phyloP scores from a whole-genome alignment of 2,888 invertebrate genomes.

The Liopterus haemorrhoidalis region DNA sequence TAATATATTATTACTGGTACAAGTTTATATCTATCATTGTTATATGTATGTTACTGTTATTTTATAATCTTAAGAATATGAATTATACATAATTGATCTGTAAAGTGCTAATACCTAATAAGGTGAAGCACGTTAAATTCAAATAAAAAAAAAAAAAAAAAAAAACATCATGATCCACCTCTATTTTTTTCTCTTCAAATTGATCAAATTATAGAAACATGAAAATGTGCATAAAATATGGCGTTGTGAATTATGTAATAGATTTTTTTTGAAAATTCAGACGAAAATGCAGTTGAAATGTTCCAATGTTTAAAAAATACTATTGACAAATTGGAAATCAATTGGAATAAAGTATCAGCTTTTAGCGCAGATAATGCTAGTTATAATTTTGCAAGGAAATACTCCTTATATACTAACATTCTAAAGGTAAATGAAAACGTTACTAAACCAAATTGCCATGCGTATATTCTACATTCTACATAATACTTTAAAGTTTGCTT shows the following conservation, averaged over 20 bases:
- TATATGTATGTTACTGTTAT: too few species aligned
- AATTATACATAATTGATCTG: too few species aligned
- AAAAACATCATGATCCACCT: neutral
- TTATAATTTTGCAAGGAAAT: neutral
- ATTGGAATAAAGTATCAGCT: neutral
- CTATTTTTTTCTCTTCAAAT: conserved; percentile 2
- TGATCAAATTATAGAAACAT: neutral
- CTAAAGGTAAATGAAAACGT: neutral
- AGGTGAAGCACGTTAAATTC: too few species aligned
- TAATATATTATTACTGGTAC: too few species aligned
- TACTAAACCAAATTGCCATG: neutral
- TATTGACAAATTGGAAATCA: neutral
- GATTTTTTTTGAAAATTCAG: conserved; percentile 1
- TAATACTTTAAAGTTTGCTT: neutral
- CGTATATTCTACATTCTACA: too few species aligned
- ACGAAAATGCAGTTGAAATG: conserved; percentile 1
- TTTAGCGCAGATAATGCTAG: conserved; percentile 1
- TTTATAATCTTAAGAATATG: too few species aligned
- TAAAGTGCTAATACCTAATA: too few species aligned
- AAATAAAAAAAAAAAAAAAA: too few species aligned
- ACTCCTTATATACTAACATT: conserved; percentile 1
- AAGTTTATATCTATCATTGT: too few species aligned
- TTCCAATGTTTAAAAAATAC: conserved; percentile 2
- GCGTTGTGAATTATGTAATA: neutral
- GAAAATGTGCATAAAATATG: neutral